Evolutionary conservation across 2,113 vertebrate genomes (phyloP).

Genomic region (Chionomys nivalis): DNA sequence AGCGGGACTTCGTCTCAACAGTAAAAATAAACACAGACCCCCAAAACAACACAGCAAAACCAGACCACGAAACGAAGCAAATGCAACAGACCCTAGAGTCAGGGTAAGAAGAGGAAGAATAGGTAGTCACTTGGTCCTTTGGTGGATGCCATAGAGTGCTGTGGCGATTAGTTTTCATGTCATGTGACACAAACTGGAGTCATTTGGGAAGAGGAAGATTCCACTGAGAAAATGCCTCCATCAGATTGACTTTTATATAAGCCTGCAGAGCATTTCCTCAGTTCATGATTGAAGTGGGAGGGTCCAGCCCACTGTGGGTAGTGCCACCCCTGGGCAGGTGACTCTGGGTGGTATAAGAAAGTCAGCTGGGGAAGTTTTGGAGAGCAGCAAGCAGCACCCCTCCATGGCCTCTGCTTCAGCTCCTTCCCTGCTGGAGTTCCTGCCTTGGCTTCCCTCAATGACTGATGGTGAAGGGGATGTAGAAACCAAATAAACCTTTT

Average conservation of each 20-base stretch:
- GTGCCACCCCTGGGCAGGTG: too few relatives aligned
- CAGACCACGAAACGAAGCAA: not conserved
- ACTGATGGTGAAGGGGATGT: not conserved
- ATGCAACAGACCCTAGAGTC: not conserved
- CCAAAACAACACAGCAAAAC: not conserved
- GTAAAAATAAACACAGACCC: not conserved
- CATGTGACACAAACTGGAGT: not conserved
- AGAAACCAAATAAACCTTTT: not conserved
- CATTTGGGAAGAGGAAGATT: not conserved
- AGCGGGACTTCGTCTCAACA: not conserved
- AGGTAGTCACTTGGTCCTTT: not conserved
- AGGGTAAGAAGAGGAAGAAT: not conserved
- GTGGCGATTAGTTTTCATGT: not conserved
- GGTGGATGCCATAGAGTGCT: not conserved
- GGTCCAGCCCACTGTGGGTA: too few relatives aligned
- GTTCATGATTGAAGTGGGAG: not conserved
- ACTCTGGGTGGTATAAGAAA: not conserved
- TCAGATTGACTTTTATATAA: not conserved
- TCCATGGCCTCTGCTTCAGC: not conserved
- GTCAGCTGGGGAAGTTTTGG: not conserved
- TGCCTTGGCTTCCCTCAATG: not conserved
- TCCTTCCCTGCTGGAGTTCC: not conserved
- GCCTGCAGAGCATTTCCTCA: not conserved
- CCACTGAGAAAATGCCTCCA: not conserved
- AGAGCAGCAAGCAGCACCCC: fast-evolving